Percentiles rank a stretch among this genome's conserved stretches.
These are phyloP conservation scores for Calidris pygmaea DNA, from an alignment of 2,113 vertebrate species.

Conservation along the genomic window DNA sequence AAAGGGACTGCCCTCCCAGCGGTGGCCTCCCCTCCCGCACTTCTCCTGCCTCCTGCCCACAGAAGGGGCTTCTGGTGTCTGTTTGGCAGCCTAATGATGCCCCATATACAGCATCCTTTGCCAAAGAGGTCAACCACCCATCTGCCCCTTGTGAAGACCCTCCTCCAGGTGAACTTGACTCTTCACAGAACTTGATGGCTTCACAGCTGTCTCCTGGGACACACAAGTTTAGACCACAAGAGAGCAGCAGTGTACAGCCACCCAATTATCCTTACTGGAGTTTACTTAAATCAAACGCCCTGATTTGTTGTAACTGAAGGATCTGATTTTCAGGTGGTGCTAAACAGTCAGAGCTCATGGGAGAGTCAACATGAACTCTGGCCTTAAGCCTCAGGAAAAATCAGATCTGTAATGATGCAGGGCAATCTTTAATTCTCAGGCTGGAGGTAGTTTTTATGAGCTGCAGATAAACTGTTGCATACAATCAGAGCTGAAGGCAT, in stretches of 20 bases:
- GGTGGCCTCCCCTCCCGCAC: neutral
- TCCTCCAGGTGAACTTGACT: accelerated
- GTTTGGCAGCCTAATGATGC: neutral
- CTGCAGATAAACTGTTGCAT: neutral
- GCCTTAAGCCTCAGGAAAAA: neutral
- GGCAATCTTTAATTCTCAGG: neutral
- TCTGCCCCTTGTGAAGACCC: neutral
- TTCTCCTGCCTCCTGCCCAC: neutral
- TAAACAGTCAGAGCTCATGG: neutral
- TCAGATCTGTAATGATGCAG: neutral
- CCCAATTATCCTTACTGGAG: neutral
- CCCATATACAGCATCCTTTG: neutral
- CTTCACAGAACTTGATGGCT: no score
- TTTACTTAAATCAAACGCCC: neutral
- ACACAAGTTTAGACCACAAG: neutral
- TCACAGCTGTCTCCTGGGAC: neutral
- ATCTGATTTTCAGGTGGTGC: neutral
- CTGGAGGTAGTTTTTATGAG: constrained; percentile 13
- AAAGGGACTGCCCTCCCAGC: neutral
- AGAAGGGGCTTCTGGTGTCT: neutral
- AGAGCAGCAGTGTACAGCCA: constrained; percentile 34
- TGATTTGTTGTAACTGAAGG: neutral
- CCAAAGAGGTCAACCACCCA: neutral
- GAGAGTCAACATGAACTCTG: neutral
- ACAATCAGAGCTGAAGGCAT: neutral